Percentiles rank a stretch among this genome's conserved stretches.
Evolutionary conservation across 2,797 vertebrate species (phyloP).

Genomic region (Channa striata): DNA sequence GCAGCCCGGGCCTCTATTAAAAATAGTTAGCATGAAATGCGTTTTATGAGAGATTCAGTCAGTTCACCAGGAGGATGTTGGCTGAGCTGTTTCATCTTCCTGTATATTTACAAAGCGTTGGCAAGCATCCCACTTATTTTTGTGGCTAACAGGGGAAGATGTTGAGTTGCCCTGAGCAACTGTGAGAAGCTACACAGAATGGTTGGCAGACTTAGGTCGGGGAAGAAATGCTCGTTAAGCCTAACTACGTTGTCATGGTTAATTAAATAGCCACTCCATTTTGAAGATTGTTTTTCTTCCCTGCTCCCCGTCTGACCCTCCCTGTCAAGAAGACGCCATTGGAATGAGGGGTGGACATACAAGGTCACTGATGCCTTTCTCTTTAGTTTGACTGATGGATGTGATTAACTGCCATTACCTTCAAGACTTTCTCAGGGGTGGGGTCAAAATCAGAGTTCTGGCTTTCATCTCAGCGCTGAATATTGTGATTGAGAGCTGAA

Average conservation of each 20-base stretch:
- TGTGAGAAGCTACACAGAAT: conserved; percentile 56
- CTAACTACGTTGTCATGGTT: conserved; percentile 66
- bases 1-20: conserved; percentile 54
- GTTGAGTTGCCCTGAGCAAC: conserved; percentile 74
- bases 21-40: conserved; percentile 61
- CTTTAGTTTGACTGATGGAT: conserved; percentile 52
- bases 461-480: conserved; percentile 52
- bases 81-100: conserved; percentile 56
- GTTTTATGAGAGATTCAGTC: conserved; percentile 61
- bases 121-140: conserved; percentile 60
- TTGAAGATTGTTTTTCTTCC: conserved; percentile 65
- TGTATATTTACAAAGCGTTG: conserved; percentile 72
- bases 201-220: conserved; percentile 49
- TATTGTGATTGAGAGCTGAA: conserved; percentile 47
- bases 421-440: conserved; percentile 33
- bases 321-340: conserved; percentile 51
- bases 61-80: conserved; percentile 54
- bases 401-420: conserved; percentile 62
- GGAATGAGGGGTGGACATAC: conserved; percentile 35
- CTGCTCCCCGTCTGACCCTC: conserved; percentile 46
- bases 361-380: conserved; percentile 40
- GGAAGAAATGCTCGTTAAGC: conserved; percentile 70
- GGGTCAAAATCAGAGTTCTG: conserved; percentile 2
- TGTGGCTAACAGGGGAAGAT: conserved; percentile 70
- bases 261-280: conserved; percentile 71